Percentiles rank a stretch among this genome's conserved stretches.
Conservation (phyloP, 2,888 invertebrate genomes). For the Archips crataeganus region DNA sequence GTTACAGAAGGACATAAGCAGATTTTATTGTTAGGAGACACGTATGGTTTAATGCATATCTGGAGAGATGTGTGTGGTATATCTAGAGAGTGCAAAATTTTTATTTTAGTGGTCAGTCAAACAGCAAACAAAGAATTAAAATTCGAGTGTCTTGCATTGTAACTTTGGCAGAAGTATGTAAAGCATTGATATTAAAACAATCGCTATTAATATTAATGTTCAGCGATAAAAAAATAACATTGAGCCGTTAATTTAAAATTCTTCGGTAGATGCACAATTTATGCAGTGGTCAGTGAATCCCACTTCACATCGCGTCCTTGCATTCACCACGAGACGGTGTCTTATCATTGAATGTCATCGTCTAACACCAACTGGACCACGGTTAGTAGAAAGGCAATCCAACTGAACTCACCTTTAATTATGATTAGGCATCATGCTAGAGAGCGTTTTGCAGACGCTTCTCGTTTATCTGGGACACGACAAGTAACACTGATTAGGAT, state of each 20-base stretch:
- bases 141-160: background rate
- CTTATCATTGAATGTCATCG: slow-evolving; percentile 80
- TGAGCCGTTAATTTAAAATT: slow-evolving; percentile 8
- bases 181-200: background rate
- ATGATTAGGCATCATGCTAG: slow-evolving; percentile 66
- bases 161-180: background rate
- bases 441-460: slow-evolving; percentile 52
- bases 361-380: slow-evolving; percentile 62
- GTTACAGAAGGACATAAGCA: background rate
- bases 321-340: slow-evolving; percentile 70
- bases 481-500: slow-evolving; percentile 51
- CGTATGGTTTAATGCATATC: too few relatives aligned
- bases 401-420: slow-evolving; percentile 73
- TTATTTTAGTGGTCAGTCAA: background rate
- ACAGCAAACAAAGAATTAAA: background rate
- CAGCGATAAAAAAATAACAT: slow-evolving; percentile 11
- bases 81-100: background rate
- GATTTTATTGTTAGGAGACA: too few relatives aligned
- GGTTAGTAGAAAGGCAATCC: slow-evolving; percentile 68
- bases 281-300: slow-evolving; percentile 56
- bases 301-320: slow-evolving; percentile 71
- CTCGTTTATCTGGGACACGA: slow-evolving; percentile 50
- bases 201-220: background rate
- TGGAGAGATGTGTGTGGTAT: too few relatives aligned
- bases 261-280: slow-evolving; percentile 34